Evolutionary conservation across 2,113 vertebrate genomes (phyloP).

Genomic region (Peromyscus polionotus): DNA sequence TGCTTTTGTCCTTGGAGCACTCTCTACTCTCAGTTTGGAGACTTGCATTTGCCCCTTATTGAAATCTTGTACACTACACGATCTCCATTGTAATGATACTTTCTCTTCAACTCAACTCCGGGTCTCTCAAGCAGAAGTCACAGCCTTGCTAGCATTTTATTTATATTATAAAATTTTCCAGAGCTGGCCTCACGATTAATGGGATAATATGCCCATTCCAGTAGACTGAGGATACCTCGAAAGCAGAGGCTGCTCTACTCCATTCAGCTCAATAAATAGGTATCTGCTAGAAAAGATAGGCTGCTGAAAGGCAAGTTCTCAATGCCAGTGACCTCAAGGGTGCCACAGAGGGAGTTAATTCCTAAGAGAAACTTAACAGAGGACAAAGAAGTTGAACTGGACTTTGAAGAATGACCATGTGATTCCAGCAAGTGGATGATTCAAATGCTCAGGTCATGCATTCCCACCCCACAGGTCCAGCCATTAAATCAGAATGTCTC

Average conservation of each 20-base stretch:
- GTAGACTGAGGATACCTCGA: background rate
- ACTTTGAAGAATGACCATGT: background rate
- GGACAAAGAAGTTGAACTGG: background rate
- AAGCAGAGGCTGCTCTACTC: background rate
- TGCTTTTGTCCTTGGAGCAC: background rate
- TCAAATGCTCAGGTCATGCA: background rate
- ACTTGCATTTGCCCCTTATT: background rate
- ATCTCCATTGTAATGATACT: background rate
- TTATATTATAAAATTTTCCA: constrained; percentile 16
- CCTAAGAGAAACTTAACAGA: background rate
- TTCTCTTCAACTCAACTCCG: background rate
- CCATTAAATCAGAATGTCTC: background rate
- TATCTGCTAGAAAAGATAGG: background rate
- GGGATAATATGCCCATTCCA: background rate
- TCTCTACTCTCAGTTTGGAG: constrained; percentile 21
- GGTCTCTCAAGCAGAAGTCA: constrained; percentile 9
- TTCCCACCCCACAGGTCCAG: background rate
- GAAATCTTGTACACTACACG: background rate
- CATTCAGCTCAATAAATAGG: background rate
- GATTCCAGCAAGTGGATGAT: background rate
- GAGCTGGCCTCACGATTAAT: background rate
- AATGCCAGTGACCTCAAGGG: background rate
- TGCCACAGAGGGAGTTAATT: background rate
- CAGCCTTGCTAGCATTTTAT: constrained; percentile 18
- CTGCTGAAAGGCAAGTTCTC: background rate